These are phyloP conservation scores for Subacronicta megacephala DNA, from an alignment of 2,888 invertebrate species.

Conservation along the genomic window DNA sequence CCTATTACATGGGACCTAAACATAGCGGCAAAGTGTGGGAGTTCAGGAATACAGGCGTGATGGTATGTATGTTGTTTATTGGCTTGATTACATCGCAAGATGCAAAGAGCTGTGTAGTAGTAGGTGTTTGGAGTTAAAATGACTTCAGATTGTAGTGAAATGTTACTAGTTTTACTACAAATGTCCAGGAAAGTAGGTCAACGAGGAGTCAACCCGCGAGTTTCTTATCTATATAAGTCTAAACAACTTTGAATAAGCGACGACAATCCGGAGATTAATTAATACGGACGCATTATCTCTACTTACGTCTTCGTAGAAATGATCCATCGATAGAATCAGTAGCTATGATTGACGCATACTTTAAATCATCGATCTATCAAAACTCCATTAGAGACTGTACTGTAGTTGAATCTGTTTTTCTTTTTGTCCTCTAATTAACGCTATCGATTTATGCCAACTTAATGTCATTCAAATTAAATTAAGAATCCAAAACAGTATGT, in stretches of 20 bases:
- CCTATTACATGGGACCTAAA: no score
- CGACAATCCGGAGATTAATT: constrained; percentile 33
- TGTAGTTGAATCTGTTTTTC: no score
- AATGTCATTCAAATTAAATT: no score
- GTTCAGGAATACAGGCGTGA: no score
- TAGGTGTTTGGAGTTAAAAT: constrained; percentile 2
- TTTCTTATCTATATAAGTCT: constrained; percentile 70
- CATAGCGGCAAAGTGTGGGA: no score
- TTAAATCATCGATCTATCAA: constrained; percentile 6
- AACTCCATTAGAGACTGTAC: not conserved
- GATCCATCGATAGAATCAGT: constrained; percentile 7
- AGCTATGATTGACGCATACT: not conserved
- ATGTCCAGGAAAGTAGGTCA: constrained; percentile 68
- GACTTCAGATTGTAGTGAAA: constrained; percentile 46
- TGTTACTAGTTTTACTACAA: constrained; percentile 36
- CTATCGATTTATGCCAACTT: no score
- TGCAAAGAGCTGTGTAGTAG: not conserved
- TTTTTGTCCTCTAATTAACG: no score
- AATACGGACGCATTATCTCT: constrained; percentile 16
- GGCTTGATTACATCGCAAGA: no score
- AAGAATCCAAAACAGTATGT: no score
- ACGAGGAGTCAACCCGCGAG: constrained; percentile 58
- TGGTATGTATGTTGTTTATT: no score
- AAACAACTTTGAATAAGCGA: constrained; percentile 57
- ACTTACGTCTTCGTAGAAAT: constrained; percentile 12